Conservation (phyloP, 2,113 vertebrate species). For the Microtus ochrogaster region DNA sequence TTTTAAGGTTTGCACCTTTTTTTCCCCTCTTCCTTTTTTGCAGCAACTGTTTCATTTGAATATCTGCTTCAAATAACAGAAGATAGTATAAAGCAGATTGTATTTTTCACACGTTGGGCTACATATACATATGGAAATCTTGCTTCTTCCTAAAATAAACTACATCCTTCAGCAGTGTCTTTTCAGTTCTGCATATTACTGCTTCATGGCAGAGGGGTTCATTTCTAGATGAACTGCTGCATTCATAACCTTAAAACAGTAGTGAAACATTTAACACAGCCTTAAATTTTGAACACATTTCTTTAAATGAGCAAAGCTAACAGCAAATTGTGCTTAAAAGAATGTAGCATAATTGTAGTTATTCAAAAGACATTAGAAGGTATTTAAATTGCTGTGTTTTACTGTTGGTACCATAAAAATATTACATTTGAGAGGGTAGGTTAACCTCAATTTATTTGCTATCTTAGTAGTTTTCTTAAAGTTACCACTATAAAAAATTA, state of each 20-base stretch:
- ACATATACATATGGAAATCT: constrained; percentile 72
- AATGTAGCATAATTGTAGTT: background rate
- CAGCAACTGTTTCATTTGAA: constrained; percentile 60
- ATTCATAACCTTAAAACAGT: constrained; percentile 69
- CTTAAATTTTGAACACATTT: constrained; percentile 78
- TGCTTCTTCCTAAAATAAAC: constrained; percentile 68
- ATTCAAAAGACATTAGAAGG: constrained; percentile 42
- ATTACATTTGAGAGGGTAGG: background rate
- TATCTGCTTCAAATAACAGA: constrained; percentile 62
- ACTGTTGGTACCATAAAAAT: constrained; percentile 51
- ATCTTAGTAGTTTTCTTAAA: constrained; percentile 37
- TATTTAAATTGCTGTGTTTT: constrained; percentile 55
- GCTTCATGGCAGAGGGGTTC: constrained; percentile 45
- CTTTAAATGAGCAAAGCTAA: constrained; percentile 18
- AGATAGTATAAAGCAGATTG: constrained; percentile 73
- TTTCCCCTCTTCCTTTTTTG: background rate
- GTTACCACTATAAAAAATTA: constrained; percentile 55
- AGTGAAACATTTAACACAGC: constrained; percentile 67
- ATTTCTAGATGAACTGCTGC: constrained; percentile 73
- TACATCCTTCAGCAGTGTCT: background rate
- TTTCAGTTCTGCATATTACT: constrained; percentile 61
- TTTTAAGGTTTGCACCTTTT: constrained; percentile 59
- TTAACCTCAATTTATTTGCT: background rate
- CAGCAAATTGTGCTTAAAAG: background rate
- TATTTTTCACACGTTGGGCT: constrained; percentile 63